Percentiles rank a stretch among this genome's conserved stretches.
Evolutionary conservation across 2,113 vertebrate genomes (phyloP).

Genomic region (Manacus vitellinus): DNA sequence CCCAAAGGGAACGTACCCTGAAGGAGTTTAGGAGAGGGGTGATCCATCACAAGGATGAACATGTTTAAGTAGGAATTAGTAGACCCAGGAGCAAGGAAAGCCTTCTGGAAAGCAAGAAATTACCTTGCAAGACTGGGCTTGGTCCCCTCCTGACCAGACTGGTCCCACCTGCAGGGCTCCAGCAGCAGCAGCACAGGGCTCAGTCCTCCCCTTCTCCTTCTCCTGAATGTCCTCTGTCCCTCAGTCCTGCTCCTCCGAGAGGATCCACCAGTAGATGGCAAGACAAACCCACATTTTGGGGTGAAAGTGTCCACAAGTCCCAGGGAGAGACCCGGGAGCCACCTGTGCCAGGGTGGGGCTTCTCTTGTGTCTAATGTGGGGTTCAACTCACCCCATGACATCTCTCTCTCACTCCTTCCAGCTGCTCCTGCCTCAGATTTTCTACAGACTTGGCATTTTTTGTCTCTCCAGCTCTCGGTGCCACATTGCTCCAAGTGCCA

Average conservation of each 20-base stretch:
- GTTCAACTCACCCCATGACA: not conserved
- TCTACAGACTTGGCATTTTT: not conserved
- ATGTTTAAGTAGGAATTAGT: accelerated
- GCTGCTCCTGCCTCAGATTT: not conserved
- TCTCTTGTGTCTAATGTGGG: not conserved
- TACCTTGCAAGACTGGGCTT: not conserved
- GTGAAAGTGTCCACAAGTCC: not conserved
- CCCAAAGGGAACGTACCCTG: not conserved
- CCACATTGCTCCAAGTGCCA: accelerated
- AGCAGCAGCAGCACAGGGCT: not conserved
- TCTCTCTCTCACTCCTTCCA: not conserved
- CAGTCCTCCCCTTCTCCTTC: not conserved
- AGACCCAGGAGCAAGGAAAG: not conserved
- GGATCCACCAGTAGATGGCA: constrained; percentile 49
- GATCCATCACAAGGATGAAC: accelerated
- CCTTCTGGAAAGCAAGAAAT: not conserved
- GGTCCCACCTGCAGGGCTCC: accelerated
- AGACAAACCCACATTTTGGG: not conserved
- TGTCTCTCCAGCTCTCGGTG: accelerated
- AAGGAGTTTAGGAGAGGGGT: not conserved
- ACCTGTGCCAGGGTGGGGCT: not conserved
- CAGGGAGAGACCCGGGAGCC: not conserved
- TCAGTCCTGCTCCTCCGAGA: not conserved
- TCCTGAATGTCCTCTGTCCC: not conserved
- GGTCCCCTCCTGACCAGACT: not conserved